Evolutionary conservation across 2,113 vertebrate species (phyloP).

Genomic region (Bettongia penicillata): DNA sequence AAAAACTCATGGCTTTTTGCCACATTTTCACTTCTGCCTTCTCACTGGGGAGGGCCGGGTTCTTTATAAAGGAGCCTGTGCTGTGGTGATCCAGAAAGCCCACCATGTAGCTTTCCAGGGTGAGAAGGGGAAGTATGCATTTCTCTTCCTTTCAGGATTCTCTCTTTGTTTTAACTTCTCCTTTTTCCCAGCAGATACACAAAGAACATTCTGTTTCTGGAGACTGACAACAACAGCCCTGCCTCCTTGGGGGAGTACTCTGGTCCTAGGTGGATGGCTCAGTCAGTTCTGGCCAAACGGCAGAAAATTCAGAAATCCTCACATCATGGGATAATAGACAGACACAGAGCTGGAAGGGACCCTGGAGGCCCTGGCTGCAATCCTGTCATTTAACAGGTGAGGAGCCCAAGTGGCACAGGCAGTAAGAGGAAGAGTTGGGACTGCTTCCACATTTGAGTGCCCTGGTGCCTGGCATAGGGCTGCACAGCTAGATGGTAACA

Average conservation of each 20-base stretch:
- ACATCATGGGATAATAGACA: neutral
- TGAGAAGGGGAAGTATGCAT: neutral
- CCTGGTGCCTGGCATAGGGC: neutral
- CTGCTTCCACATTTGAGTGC: neutral
- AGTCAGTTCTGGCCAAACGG: neutral
- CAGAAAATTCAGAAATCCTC: neutral
- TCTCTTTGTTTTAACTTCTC: conserved; percentile 55
- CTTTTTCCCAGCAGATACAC: conserved; percentile 35
- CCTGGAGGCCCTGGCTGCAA: no score
- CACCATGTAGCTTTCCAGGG: neutral
- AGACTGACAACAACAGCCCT: conserved; percentile 13
- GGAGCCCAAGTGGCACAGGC: neutral
- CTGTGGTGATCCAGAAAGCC: neutral
- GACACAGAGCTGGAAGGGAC: neutral
- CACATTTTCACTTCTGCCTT: conserved; percentile 55
- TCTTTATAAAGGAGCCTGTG: neutral
- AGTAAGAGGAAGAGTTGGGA: neutral
- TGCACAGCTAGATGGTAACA: neutral
- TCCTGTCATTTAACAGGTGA: neutral
- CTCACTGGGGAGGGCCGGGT: neutral
- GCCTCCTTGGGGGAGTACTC: neutral
- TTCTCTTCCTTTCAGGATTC: conserved; percentile 23
- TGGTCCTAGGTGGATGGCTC: neutral
- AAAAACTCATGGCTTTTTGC: conserved; percentile 26
- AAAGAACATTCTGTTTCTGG: conserved; percentile 2